phyloP scores from a whole-genome alignment of 2,888 invertebrate genomes.

The Alviniconcha strummeri region DNA sequence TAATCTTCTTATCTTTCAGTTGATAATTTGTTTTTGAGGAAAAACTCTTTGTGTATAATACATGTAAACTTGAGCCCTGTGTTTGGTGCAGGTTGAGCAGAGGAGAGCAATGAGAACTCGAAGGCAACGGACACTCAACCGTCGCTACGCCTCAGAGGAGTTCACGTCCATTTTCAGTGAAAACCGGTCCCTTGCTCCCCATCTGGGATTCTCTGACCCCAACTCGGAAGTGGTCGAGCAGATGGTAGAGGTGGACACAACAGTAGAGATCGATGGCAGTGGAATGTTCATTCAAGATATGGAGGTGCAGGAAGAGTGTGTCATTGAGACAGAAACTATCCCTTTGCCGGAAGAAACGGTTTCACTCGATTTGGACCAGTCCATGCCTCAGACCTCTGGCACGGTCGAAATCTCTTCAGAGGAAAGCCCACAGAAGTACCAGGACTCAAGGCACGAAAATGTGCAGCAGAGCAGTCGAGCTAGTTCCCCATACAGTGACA shows the following conservation, averaged over 20 bases:
- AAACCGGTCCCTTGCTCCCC: conserved; percentile 50
- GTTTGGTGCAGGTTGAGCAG: conserved; percentile 52
- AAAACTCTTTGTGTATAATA: too few relatives aligned
- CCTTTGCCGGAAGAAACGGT: conserved; percentile 36
- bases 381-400: neutral
- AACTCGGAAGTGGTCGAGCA: conserved; percentile 51
- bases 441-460: neutral
- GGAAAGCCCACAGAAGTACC: neutral
- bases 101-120: conserved; percentile 66
- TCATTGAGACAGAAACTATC: conserved; percentile 30
- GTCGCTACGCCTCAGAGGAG: conserved; percentile 72
- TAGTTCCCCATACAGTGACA: conserved; percentile 53
- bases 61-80: too few relatives aligned
- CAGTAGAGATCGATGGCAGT: conserved; percentile 37
- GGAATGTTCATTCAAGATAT: conserved; percentile 23
- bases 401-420: conserved; percentile 19
- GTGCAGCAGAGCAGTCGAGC: conserved; percentile 29
- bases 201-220: conserved; percentile 45
- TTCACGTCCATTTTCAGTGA: conserved; percentile 71
- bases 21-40: too few relatives aligned
- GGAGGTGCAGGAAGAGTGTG: conserved; percentile 40
- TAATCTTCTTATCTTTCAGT: too few relatives aligned
- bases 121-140: conserved; percentile 71
- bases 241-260: conserved; percentile 45
- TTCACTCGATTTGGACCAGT: conserved; percentile 22